Conservation (phyloP, 2,797 vertebrate species). For the Miichthys miiuy region DNA sequence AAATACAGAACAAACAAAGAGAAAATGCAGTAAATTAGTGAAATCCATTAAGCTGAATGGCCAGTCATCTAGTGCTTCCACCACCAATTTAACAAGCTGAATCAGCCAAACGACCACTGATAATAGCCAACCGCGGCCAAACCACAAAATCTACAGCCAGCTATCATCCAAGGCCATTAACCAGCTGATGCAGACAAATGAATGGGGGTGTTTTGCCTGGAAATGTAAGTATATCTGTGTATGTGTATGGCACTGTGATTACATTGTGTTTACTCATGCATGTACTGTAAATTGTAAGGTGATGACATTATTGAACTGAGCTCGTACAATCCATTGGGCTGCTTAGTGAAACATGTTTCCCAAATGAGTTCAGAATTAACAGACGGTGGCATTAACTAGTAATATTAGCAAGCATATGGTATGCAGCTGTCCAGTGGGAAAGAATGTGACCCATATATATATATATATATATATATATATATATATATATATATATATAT, state of each 20-base stretch:
- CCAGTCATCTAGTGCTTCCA: background rate
- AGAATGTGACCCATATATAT: background rate
- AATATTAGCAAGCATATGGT: constrained; percentile 26
- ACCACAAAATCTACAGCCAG: background rate
- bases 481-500: too few relatives aligned
- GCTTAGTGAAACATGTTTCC: constrained; percentile 7
- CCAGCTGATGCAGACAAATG: background rate
- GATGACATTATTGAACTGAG: background rate
- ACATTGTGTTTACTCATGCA: background rate
- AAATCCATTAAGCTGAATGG: background rate
- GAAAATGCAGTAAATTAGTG: background rate
- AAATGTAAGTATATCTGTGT: background rate
- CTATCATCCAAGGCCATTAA: background rate
- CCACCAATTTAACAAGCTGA: background rate
- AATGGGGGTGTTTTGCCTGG: background rate
- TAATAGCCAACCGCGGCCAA: background rate
- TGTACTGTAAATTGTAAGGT: background rate
- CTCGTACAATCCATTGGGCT: background rate
- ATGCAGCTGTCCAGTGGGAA: background rate
- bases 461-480: background rate
- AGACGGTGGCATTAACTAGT: constrained; percentile 16
- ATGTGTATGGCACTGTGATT: background rate
- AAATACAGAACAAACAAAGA: background rate
- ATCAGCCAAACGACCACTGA: background rate
- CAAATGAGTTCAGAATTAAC: constrained; percentile 17